Evolutionary conservation across 2,797 vertebrate species (phyloP), one percentile per base, ranked within the genome.

Genomic region (Clarias laeviceps): DNA sequence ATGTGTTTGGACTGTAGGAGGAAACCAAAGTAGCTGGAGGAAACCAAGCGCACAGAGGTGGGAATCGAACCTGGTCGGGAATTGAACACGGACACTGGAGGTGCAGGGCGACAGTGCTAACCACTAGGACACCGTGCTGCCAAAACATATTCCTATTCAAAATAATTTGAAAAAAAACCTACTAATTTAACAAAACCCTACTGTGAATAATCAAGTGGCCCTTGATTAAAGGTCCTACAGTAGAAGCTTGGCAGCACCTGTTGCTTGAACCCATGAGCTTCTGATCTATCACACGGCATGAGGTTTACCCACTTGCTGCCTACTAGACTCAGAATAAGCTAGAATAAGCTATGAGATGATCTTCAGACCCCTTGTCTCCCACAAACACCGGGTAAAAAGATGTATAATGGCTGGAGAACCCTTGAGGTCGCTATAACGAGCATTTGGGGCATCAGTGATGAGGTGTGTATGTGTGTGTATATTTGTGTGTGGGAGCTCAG

Each of bases 361-460:
- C 37, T n/a, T 45, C 24, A 56, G 54, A 2, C 34, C 20, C 56
- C 57, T 37, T 78, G 56, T 15, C 12, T 50, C 12, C 72, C 20
- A 68, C 66, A 83, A 87, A 82, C 77, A 86, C 50, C 68, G 50
- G 5, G 85, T 70, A 72, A 59, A 37, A 61, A 32, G 54, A 77
- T 1, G 15, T 57, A 56, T 29, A 32, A 32, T 34, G n/a, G n/a
- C 18, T 79, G 57, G 40, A 20, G 70, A 73, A 62, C 65, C 78
- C 80, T 40, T 40, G 56, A 40, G 20, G 85, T 84, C 85, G 56
- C 80, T 59, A 74, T 85, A 82, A 86, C 50, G 18, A 89, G 54
- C 40, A 37, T 70, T 73, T 27, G 32, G 64, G 66, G 76, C 78
- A 82, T 77, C 34, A 40, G 9, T 27, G 37, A 34, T 34, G 65